phyloP scores from a whole-genome alignment of 2,113 vertebrate genomes.

The Hippolais icterina region DNA sequence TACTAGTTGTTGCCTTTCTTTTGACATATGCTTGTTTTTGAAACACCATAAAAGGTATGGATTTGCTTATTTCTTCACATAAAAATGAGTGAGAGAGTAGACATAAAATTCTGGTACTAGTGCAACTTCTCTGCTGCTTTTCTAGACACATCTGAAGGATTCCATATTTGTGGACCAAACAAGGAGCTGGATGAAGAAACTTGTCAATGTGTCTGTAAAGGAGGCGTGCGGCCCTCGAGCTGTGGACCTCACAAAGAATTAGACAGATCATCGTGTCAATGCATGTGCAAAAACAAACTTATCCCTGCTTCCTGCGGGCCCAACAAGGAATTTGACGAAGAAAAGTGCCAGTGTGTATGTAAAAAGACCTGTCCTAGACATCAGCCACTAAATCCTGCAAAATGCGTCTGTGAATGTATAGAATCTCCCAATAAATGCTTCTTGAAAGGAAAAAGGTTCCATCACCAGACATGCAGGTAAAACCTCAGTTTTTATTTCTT shows the following conservation, averaged over 20 bases:
- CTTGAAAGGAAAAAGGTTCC: slow-evolving; percentile 89
- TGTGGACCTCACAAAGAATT: slow-evolving; percentile 85
- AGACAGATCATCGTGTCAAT: slow-evolving; percentile 87
- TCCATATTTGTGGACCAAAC: slow-evolving; percentile 83
- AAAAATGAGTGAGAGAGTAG: not conserved
- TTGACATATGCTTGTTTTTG: not conserved
- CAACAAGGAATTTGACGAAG: slow-evolving; percentile 84
- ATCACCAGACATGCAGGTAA: slow-evolving; percentile 93
- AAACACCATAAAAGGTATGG: not conserved
- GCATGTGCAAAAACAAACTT: slow-evolving; percentile 83
- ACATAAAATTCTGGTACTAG: not conserved
- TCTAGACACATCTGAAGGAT: slow-evolving; percentile 74
- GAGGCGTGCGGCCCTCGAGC: slow-evolving; percentile 66
- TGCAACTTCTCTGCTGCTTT: not conserved
- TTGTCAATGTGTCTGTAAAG: slow-evolving; percentile 89
- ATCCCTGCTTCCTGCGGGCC: slow-evolving; percentile 77
- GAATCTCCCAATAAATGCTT: slow-evolving; percentile 93
- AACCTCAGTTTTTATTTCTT: not conserved
- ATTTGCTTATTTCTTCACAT: not conserved
- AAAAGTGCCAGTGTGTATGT: slow-evolving; percentile 89
- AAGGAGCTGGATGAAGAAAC: slow-evolving; percentile 92
- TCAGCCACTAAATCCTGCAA: slow-evolving; percentile 88
- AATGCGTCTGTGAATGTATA: slow-evolving; percentile 90
- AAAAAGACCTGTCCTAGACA: slow-evolving; percentile 84
- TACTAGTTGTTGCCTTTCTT: not conserved